Evolutionary conservation across 2,888 invertebrate species (phyloP), one percentile per base, ranked within the genome.

Genomic region (Thyatira batis): DNA sequence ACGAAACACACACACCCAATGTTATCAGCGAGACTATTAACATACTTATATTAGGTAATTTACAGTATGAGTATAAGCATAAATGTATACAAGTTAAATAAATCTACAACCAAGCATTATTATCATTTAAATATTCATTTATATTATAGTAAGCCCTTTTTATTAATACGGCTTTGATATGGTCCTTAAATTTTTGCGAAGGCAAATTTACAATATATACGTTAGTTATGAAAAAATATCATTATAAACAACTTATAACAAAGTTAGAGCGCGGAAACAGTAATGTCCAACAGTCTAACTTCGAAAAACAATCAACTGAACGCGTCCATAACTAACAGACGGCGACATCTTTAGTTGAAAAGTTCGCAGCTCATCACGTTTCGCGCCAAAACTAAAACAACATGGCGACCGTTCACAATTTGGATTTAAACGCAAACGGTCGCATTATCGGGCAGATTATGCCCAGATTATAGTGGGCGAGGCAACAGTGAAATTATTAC

Each of bases 401-500:
- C 78, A 83, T 83, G 84, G 82, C 78, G 73, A 73, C 73, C 76
- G 72, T 67, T 78, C 75, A 71, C 76, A 76, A 81, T 76, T 77
- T 76, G 80, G 84, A 89, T 89, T 90, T 87, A 84, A 86, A 84
- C 85, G 73, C 82, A 84, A 89, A 87, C 87, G 79, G 72, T 82
- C 80, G 82, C 89, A 85, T 92, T 92, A 92, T 91, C 89, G 87
- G 85, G 75, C 84, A 91, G 92, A 91, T 92, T 92, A 91, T 82
- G 82, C 84, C 80, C 87, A 92, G 92, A 92, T 92, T 92, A 92
- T 88, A 89, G 87, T 87, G 85, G 89, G 82, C 78, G 80, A 76
- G 80, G 81, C 79, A 75, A 75, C 75, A 48, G 74, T 78, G 78
- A 85, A 92, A 87, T 90, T 91, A 90, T 91, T 90, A 89, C 90